Evolutionary conservation across 2,797 vertebrate species (phyloP), one percentile per base, ranked within the genome.

Genomic region (Furcifer pardalis): DNA sequence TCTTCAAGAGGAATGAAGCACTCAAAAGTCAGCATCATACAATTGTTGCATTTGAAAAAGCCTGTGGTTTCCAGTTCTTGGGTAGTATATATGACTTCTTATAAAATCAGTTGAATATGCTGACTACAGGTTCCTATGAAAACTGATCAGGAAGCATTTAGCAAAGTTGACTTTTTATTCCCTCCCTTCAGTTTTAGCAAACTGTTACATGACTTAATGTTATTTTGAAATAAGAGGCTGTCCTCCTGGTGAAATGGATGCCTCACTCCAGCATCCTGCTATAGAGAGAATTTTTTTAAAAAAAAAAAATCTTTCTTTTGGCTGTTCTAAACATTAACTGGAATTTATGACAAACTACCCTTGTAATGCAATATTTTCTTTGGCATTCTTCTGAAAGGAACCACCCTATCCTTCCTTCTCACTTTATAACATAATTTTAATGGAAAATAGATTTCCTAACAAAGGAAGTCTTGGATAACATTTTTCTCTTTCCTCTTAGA

Each of bases 161-260:
- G 15, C 27, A n/a, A 87, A 90, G 83, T 89, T 92, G 90, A 63
- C 56, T 88, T 40, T 68, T 90, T 23, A 7, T 44, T 91, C 77
- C 76, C 89, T 84, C 30, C 9, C 30, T 35, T 9, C 77, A n/a
- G 82, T 83, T 91, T 90, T 76, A 81, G 13, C 76, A 81, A 19
- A 9, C 25, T 40, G 59, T 84, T 87, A 0, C 62, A 77, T 92
- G 85, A 81, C 87, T 91, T 88, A 89, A 81, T 32, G 3, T 49
- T 88, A 87, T 23, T 62, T 71, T 42, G 59, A 89, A 60, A 42
- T 69, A 87, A 85, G 66, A 81, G 81, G 85, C 80, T 37, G 66
- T 86, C 89, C 56, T 79, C 15, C 6, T 37, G 42, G 7, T 5
- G 23, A 79, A 82, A 46, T 30, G 0, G 3, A 84, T 63, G 84